A percentile compares a stretch with the other conserved stretches of the same genome.
These are phyloP conservation scores for Sterna hirundo DNA, from an alignment of 2,113 vertebrate species.

Conservation along the genomic window DNA sequence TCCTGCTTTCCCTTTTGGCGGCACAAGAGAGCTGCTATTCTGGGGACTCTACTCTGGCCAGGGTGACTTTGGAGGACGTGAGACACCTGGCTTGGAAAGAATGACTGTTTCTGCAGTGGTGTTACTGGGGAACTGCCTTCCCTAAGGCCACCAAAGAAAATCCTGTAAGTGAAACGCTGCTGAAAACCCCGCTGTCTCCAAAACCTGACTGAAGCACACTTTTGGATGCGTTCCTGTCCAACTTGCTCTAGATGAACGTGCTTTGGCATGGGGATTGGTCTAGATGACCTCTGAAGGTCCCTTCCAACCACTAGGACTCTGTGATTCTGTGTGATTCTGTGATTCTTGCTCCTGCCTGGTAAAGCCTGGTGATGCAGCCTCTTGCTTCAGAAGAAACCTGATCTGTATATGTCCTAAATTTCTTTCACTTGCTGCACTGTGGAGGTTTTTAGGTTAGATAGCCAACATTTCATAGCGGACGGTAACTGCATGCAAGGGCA, in stretches of 20 bases:
- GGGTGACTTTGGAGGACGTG: not conserved
- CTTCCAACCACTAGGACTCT: not conserved
- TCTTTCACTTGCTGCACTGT: not conserved
- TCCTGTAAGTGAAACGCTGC: not conserved
- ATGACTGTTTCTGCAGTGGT: not conserved
- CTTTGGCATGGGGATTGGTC: not conserved
- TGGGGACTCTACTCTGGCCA: not conserved
- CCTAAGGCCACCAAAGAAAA: not conserved
- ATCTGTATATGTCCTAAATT: not conserved
- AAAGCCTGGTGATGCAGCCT: not conserved
- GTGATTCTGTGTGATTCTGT: not conserved
- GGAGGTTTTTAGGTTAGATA: not conserved
- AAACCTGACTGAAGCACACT: not conserved
- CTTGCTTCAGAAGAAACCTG: not conserved
- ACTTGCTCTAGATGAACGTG: not conserved
- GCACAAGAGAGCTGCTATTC: not conserved
- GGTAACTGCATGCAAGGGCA: fast-evolving
- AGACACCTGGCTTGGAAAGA: not conserved
- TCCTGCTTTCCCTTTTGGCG: not conserved
- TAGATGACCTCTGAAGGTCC: not conserved
- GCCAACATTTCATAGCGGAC: fast-evolving
- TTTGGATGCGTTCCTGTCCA: not conserved
- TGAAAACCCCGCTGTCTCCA: not conserved
- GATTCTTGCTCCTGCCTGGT: not conserved
- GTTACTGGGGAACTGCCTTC: not conserved